These are phyloP conservation scores for Pteruthius melanotis DNA, from an alignment of 2,113 vertebrate genomes.

Conservation along the genomic window DNA sequence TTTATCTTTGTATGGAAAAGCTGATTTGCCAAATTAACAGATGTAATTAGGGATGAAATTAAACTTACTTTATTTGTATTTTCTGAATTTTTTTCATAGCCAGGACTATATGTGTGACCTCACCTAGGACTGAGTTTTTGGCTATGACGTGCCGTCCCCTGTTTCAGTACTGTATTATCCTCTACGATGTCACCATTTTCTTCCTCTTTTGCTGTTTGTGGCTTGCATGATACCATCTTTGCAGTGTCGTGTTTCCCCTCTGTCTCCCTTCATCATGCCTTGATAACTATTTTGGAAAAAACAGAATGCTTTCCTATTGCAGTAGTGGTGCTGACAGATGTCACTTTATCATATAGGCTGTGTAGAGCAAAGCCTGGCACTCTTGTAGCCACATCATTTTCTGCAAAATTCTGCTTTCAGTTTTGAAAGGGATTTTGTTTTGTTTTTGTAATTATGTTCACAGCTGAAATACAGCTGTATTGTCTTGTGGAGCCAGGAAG, in stretches of 20 bases:
- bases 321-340: neutral
- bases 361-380: neutral
- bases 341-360: neutral
- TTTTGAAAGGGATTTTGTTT: neutral
- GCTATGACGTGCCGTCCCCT: neutral
- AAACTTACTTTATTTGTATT: neutral
- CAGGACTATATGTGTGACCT: neutral
- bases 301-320: neutral
- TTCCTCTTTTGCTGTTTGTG: neutral
- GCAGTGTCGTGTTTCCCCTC: neutral
- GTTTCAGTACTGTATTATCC: neutral
- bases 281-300: neutral
- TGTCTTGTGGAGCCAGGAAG: neutral
- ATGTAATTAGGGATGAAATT: neutral
- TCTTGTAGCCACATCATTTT: neutral
- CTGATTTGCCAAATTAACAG: neutral
- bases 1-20: neutral
- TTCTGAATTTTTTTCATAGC: neutral
- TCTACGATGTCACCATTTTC: accelerated
- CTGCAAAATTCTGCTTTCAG: neutral
- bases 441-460: neutral
- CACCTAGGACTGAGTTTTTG: neutral
- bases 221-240: neutral
- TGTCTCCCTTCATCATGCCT: neutral
- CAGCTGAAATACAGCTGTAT: neutral